phyloP scores from a whole-genome alignment of 2,113 vertebrate genomes.

The Muntiacus muntjak region DNA sequence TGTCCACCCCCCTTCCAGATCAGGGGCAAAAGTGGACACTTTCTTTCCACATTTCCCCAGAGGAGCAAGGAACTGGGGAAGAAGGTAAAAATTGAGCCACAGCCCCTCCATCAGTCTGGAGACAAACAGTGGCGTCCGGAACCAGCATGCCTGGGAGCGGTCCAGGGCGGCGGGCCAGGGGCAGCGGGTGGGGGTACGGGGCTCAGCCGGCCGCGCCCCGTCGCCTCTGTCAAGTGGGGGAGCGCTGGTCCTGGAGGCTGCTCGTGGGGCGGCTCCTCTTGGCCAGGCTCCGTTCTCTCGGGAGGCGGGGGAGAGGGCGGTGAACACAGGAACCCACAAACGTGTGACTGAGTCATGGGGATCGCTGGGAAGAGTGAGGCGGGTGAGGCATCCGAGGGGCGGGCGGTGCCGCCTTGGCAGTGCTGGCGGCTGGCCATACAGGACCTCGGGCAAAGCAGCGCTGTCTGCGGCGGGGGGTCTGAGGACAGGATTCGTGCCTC shows the following conservation, averaged over 20 bases:
- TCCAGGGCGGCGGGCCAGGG: neutral
- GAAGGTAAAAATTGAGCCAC: neutral
- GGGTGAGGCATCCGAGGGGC: neutral
- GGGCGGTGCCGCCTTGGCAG: accelerated
- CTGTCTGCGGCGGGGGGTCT: accelerated
- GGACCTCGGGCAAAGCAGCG: accelerated
- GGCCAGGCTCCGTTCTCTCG: neutral
- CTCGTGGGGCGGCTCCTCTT: neutral
- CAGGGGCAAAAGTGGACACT: neutral
- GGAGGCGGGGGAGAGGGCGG: neutral
- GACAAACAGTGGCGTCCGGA: accelerated
- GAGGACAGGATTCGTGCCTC: accelerated
- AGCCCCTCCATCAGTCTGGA: neutral
- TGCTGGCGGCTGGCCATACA: neutral
- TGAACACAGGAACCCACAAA: neutral
- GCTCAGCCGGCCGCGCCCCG: neutral
- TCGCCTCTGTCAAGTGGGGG: neutral
- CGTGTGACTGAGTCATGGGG: accelerated
- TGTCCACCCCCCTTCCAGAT: accelerated
- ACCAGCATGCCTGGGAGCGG: accelerated
- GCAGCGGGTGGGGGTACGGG: accelerated
- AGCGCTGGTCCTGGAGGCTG: too few species aligned
- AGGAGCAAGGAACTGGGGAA: neutral
- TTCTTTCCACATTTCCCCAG: neutral
- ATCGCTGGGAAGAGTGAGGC: neutral